Base-by-base conservation (phyloP, 1,140 invertebrate species). In the Heliconius nattereri region DNA sequence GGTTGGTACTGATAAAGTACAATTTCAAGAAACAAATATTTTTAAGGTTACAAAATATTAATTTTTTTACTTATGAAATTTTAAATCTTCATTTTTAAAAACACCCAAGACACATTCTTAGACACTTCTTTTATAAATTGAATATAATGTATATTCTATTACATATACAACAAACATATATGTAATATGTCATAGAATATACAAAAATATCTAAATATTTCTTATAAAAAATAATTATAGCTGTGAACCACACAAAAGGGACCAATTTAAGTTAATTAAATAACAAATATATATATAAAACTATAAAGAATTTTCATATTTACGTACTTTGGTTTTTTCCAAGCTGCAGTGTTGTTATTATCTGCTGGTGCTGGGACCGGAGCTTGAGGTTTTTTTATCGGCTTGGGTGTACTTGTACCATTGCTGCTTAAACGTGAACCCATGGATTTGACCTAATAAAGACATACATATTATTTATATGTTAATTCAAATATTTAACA, bases 361-460 rank as follows among this genome's bases (percentile, higher is more conserved):
- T 91, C 91, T 7, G 85, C 73, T 9, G 83, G 72, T 11, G 79
- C 71, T 11, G 79, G 29, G 32, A 37, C 78, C 7, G 23, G 76
- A 26, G 40, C 78, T 75, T 76, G 73, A 9, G 81, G 71, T 60
- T 78, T 85, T 72, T 81, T 85, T 49, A 78, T 78, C 19, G 73
- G 81, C 70, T 81, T 82, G 13, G 81, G 79, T 11, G 81, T 73
- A 3, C 87, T 75, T 11, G 88, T 75, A 6, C 82, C 81, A 82
- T 85, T 87, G 78, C 81, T 86, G 82, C 88, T 91, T 7, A 94
- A 81, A 0, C 94, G 88, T 8, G 93, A 91, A 2, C 93, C 93
- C 78, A 94, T 79, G 7, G 94, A 94, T 80, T 95, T 95, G 71
- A 94, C 91, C 94, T 95, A 72, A 71, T 78, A 26, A 52, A 76